Evolutionary conservation across 2,797 vertebrate genomes (phyloP), one percentile per base, ranked within the genome.

Genomic region (Garrulus glandarius): DNA sequence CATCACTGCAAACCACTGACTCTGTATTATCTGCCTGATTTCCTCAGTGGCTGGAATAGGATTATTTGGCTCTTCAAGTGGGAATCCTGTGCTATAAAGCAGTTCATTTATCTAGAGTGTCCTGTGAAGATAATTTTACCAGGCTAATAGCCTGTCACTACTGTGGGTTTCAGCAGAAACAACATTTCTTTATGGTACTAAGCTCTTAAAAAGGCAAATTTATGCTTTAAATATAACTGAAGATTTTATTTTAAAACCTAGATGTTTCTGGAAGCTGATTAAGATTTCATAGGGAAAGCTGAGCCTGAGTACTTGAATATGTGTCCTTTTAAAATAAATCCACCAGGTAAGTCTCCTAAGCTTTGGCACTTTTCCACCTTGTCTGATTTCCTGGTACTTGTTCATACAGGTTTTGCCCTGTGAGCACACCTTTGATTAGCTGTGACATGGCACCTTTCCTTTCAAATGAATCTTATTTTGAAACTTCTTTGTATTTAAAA

Each of bases 361-460:
- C 36, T 93, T 76, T 94, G 87, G 92, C 88, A 78, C 36, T 69
- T 65, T 81, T 84, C 87, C 76, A 89, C 14, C 13, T 78, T 5
- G 2, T 94, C 69, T 81, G 59, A 85, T 78, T 94, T 95, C 92
- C 95, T 87, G 76, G 82, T 95, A 81, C 91, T 95, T 96, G 95
- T 88, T 94, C 32, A 20, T 67, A 87, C 95, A 96, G 41, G 93
- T 95, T 84, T 78, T 91, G 65, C 82, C 27, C 68, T 76, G 50
- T 78, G n/a, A 95, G 82, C 39, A 75, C 8, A 20, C 75, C 64
- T 95, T 60, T 91, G 87, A 92, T 81, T 87, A 95, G 87, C 47
- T 78, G 49, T 92, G 92, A 96, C 84, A 93, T 5, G 47, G 63
- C 32, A 95, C 37, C 84, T 91, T 92, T 80, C 44, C 32, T 81